Base-by-base conservation (phyloP, 1,140 invertebrate species). In the Zeugodacus cucurbitae region DNA sequence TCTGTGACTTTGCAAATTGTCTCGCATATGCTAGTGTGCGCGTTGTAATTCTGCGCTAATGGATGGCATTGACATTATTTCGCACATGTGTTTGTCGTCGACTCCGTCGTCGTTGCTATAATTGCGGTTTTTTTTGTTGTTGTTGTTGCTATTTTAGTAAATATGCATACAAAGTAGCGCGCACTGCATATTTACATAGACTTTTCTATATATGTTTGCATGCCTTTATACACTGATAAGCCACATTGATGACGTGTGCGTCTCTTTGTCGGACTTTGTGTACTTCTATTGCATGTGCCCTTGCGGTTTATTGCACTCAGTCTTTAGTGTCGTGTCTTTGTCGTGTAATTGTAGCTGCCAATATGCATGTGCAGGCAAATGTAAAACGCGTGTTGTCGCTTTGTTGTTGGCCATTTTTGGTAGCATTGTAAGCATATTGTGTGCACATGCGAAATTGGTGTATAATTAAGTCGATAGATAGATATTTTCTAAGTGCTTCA, bases 11-110 rank as follows among this genome's bases (percentile, higher is more conserved):
- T 74, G 14, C 34, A n/a, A 22, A 22, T 26, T 82, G 10, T 41
- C 34, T 34, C 26, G 41, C 3, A 10, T n/a, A n/a, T 48, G 41
- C 44, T 54, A 48, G 74, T 62, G 58, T n/a, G 74, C 41, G 74
- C 37, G n/a, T 29, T 82, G 74, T 82, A 82, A 48, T 82, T 82
- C 44, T 82, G 41, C 41, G 74, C n/a, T n/a, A 48, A 82, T 82
- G 74, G 26, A 82, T 82, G 74, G 74, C 74, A 82, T 82, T 82
- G 74, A 82, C 74, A 82, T 82, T 82, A 82, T 82, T 82, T 26
- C 41, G 74, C 41, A n/a, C n/a, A 48, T 82, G 74, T 82, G 74
- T 11, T 10, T 44, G 32, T 41, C 17, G 34, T 82, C n/a, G 74
- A 17, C 58, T 7, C 22, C n/a, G 26, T 62, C 10, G 26, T 22